These are phyloP conservation scores for Drosophila sturtevanti DNA, from an alignment of 1,140 invertebrate species.

Conservation along the genomic window DNA sequence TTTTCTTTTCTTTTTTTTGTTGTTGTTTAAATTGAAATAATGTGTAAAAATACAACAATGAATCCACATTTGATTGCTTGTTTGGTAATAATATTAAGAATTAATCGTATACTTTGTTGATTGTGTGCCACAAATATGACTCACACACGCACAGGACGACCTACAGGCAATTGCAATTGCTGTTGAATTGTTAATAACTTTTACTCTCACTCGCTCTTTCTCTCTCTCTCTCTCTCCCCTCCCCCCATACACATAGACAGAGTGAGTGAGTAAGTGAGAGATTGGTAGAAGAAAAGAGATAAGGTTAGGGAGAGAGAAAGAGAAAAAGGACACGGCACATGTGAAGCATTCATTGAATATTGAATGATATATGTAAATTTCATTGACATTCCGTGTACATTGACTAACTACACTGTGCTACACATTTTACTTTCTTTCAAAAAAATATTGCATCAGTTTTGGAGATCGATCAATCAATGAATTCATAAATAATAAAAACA, in stretches of 20 bases:
- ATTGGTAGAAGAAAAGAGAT: background rate
- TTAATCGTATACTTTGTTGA: slow-evolving; percentile 11
- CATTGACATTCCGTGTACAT: background rate
- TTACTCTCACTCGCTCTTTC: slow-evolving; percentile 1
- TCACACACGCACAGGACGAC: slow-evolving; percentile 9
- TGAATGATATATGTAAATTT: background rate
- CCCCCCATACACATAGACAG: background rate
- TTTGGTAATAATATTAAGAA: slow-evolving; percentile 16
- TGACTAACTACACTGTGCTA: background rate
- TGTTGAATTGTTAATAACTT: slow-evolving; percentile 5
- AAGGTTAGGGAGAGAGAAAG: too few species aligned
- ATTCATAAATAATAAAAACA: too few species aligned
- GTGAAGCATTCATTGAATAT: background rate
- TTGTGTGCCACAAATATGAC: slow-evolving; percentile 3
- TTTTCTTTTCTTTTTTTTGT: background rate
- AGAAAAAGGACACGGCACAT: background rate
- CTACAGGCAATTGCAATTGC: background rate
- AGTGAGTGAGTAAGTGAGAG: background rate
- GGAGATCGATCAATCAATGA: too few species aligned
- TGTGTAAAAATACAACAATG: slow-evolving; percentile 1
- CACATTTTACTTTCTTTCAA: background rate
- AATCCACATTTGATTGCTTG: background rate
- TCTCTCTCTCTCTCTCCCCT: background rate
- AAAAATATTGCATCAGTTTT: background rate
- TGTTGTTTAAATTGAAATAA: background rate